Base-by-base conservation (phyloP, 2,113 vertebrate genomes). In the Epinephelus fuscoguttatus region DNA sequence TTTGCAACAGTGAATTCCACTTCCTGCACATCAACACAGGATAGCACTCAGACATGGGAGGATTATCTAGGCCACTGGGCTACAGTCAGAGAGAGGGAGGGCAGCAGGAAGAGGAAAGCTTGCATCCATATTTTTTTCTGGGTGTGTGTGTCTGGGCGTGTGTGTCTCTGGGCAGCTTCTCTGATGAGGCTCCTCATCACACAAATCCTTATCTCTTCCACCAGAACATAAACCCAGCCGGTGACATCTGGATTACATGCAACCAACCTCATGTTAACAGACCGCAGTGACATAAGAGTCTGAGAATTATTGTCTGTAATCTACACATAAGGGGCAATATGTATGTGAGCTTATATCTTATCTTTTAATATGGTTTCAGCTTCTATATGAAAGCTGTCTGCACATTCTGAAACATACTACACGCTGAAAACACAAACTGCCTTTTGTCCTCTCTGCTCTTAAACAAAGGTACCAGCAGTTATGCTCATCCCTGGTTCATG, bases 171-270 rank as follows among this genome's bases (percentile, higher is more conserved):
- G 84, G 73, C 78, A 76, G 91, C 84, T 79, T 74, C 78, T 80
- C 72, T 84, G 76, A 84, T 75, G 87, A 90, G 80, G 80, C 83
- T 86, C 66, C 88, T 89, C 81, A 71, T 85, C 74, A 17, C 78
- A 82, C 70, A 88, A 90, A 91, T 88, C 82, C 59, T 70, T 42
- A 49, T 86, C 86, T 89, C 73, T 57, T 78, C 73, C 61, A 62
- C 23, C 67, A 72, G 81, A 74, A 90, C 53, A 92, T 76, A 91
- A 82, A 82, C 53, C 84, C 88, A 78, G 80, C 64, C 42, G 42
- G 8, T 82, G 84, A 89, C 84, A 95, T 90, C 92, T 90, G 92
- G 87, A 89, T 89, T 84, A 91, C 84, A 92, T 78, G 88, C 81
- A 85, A 68, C 13, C 85, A 56, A 75, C 75, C 21, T 1, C 13